Base-by-base conservation (phyloP, 2,888 invertebrate species). In the Deilephila elpenor region DNA sequence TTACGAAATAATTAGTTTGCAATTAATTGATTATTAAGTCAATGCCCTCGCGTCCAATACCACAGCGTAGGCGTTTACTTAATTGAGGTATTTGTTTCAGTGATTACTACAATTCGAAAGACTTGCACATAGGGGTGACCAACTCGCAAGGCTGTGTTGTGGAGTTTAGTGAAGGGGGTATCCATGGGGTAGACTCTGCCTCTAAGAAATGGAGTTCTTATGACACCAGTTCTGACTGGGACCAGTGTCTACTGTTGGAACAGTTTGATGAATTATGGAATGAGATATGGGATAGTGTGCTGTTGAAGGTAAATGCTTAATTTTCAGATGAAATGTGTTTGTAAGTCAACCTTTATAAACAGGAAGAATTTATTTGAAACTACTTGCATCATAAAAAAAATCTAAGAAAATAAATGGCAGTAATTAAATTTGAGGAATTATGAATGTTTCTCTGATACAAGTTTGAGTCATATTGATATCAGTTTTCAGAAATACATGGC, bases 51-150 rank as follows among this genome's bases (percentile, higher is more conserved):
- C 51, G 67, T 51, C 25, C 25, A 51, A 25, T 67, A 17, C 67
- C 44, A 44, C 20, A 44, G 64, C 25, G 64, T 44, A 67, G 67
- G 51, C 67, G 67, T 51, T 67, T 67, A 51, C 67, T 25, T 51
- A 51, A 67, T 67, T 51, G 51, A 51, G 51, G 67, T 5, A 44
- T 67, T 34, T 71, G 20, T 95, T 95, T 67, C 93, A 98, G 98
- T 90, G 96, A 98, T 91, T 98, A 98, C 90, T 96, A 96, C 87
- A 97, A 97, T 88, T 96, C 96, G 70, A 97, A 97, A 88, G 97
- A 98, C 93, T 96, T 99, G 78, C 98, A 99, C 91, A 98, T 98
- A 89, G 98, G 98, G 74, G 96, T 98, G 78, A 98, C 98, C 73
- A 97, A 97, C 85, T 98, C 98, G 11, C 94, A 94, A 75, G 97